Evolutionary conservation across 2,797 vertebrate species (phyloP), one percentile per base, ranked within the genome.

Genomic region (Parauchenoglanis punctatus): DNA sequence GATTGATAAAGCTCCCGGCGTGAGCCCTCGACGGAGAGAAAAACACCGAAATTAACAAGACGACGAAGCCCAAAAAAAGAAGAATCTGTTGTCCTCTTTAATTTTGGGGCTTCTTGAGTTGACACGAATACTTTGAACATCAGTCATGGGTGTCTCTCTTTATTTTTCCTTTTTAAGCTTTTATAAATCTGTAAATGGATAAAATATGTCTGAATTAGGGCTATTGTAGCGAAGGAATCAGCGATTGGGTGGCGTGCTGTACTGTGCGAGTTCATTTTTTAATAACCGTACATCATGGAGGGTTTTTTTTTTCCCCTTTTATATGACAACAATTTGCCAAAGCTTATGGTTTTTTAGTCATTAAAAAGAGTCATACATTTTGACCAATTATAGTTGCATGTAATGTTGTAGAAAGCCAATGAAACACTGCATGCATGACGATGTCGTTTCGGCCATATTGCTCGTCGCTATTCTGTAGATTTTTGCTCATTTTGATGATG

Each of bases 21-120:
- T 88, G 91, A 87, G 75, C 93, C 93, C 56, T 25, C 31, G 81
- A 93, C 94, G 94, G 87, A 87, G 91, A 91, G 56, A 44, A 35
- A 87, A 91, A 92, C 92, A 91, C 91, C 91, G 82, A 92, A 92
- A 93, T 93, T 95, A 95, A 94, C 94, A 91, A 94, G 92, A 93
- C 94, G 94, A 94, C 93, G 93, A 93, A 93, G 92, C 89, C 78
- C 89, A 93, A n/a, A 91, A 92, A 91, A 92, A 91, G 90, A 92
- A 92, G 88, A 91, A 94, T 93, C 90, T 91, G 90, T 94, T 87
- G 91, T 93, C 94, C 2, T 83, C 46, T 54, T 67, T 83, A 20
- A 67, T 83, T 83, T 83, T 83, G 1, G 25, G 61, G 44, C 46
- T 67, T 65, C 17, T 52, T 23, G n/a, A 67, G 8, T 49, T 20